Evolutionary conservation across 1,140 invertebrate genomes (phyloP), one percentile per base, ranked within the genome.

Genomic region (Cephus cinctus): DNA sequence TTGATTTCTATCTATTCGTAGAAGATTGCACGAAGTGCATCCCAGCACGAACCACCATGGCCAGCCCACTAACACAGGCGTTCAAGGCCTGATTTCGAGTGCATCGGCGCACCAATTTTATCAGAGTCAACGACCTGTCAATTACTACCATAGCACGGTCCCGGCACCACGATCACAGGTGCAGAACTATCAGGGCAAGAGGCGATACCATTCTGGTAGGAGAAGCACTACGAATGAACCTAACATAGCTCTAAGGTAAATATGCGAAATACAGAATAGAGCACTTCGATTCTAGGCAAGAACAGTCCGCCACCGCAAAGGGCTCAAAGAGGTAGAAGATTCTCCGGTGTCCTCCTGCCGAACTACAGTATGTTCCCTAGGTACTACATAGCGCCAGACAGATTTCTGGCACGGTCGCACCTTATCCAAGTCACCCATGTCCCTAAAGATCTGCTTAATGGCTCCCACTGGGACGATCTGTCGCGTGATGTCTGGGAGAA

Each of bases 401-500:
- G 76, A 31, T 83, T 78, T 59, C 50, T 82, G 34, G 65, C 71
- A 1, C 71, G 75, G 38, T 73, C 79, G 3, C 73, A 79, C 47
- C 66, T 80, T 11, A 52, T 79, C 11, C 67, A 80, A 57, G 53
- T 76, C 15, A 71, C 62, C 20, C 46, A 58, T 15, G 56, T 57
- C 11, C 78, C 79, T 1, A 55, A 54, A 1, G 63, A 72, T 27
- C 56, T 75, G 50, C 43, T 63, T 21, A 65, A 61, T 79, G 80
- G 80, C 25, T 80, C 81, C 11, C 69, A 80, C 55, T 87, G 81
- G 73, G 86, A 88, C 64, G 73, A 75, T 23, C 66, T 93, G 4
- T 91, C 87, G 11, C 73, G 82, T 55, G 81, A 83, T 45, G 84
- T 94, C 9, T 93, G 89, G 87, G 80, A 86, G 43, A 88, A 88